phyloP scores from a whole-genome alignment of 1,140 invertebrate genomes.

The Oscheius sp. region DNA sequence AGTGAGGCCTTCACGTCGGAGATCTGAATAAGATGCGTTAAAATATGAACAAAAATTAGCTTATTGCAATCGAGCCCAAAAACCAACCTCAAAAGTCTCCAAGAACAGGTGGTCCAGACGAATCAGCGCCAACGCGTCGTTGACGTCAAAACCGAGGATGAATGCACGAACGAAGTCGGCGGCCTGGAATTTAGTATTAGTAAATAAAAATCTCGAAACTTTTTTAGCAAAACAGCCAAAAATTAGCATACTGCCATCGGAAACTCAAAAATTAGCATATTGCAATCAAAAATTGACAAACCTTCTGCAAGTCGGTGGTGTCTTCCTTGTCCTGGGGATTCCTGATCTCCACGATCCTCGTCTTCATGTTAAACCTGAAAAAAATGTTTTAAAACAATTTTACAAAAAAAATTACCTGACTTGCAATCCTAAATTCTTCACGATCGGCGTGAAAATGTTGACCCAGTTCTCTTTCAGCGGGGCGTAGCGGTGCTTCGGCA shows the following conservation, averaged over 20 bases:
- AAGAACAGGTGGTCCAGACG: conserved; percentile 94
- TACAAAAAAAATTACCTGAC: conserved; percentile 67
- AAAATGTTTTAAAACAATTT: conserved; percentile 1
- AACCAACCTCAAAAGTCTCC: conserved; percentile 89
- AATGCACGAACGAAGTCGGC: conserved; percentile 98
- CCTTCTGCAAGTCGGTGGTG: conserved; percentile 84
- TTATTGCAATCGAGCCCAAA: not conserved
- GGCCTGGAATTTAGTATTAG: conserved; percentile 63
- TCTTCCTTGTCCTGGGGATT: conserved; percentile 63
- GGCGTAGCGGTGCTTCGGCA: conserved; percentile 77
- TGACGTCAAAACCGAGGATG: conserved; percentile 90
- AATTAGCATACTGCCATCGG: not conserved
- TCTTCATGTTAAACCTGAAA: conserved; percentile 79
- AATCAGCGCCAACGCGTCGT: conserved; percentile 89
- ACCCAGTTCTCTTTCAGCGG: conserved; percentile 94
- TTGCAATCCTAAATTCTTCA: conserved; percentile 89
- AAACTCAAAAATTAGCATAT: not conserved
- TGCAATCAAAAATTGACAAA: not conserved
- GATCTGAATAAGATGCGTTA: conserved; percentile 11
- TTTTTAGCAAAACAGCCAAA: not conserved
- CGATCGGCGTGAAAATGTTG: conserved; percentile 91
- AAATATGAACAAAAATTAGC: not conserved
- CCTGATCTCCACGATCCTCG: conserved; percentile 82
- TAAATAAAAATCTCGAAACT: not conserved
- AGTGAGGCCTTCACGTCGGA: conserved; percentile 75